Base-by-base conservation (phyloP, 1,140 invertebrate genomes). In the Aphidius gifuensis region DNA sequence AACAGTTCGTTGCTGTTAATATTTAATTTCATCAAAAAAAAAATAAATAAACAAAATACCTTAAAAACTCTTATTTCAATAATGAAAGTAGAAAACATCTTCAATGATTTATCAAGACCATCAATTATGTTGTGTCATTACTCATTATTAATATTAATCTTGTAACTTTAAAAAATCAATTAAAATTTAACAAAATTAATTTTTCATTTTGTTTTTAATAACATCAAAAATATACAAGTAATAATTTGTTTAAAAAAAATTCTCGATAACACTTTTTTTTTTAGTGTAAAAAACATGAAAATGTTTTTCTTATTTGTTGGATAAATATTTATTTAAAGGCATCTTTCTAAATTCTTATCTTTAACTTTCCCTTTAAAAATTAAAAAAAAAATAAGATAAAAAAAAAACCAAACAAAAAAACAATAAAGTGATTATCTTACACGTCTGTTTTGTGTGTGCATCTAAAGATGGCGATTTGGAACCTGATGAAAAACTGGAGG, bases 401-500 rank as follows among this genome's bases (percentile, higher is more conserved):
- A 39, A 55, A 60, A 46, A 32, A 47, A 32, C 49, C 49, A 9
- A 50, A 50, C 46, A 45, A 66, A 60, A 66, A 50, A 55, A 21
- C 40, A 47, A 42, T 54, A 32, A 54, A 54, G 50, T 57, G 57
- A 58, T 61, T 65, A 39, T 65, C 60, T 69, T 65, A 72, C 67
- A 55, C 50, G 53, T 70, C 58, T 70, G 55, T 72, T 73, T 76
- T 77, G 66, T 76, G 58, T 77, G 69, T 78, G 71, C 58, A 77
- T 58, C 69, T 75, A 73, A 79, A 79, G 77, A 79, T 77, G 66
- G 73, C 72, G 67, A 65, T 63, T 58, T 69, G 66, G 64, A 50
- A 56, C 65, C 61, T 58, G 71, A 75, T 73, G 75, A 80, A 70
- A 80, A 81, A 59, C 74, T 76, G 42, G 75, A 73, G 51, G 76